Evolutionary conservation across 2,113 vertebrate species (phyloP).

Genomic region (Spea multiplicata): DNA sequence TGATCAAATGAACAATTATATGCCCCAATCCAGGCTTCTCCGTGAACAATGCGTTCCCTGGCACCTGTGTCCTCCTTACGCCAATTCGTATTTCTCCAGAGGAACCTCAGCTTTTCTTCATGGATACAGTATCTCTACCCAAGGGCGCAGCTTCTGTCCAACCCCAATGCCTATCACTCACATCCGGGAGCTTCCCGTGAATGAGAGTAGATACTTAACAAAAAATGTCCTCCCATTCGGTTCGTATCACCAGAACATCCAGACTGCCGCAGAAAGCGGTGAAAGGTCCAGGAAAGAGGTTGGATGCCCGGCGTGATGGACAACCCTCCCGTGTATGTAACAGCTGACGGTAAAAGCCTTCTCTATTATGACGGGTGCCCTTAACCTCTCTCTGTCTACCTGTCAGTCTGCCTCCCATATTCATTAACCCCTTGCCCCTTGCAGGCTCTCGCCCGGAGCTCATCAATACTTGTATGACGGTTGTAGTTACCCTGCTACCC

Average conservation of each 20-base stretch:
- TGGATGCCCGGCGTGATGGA: not conserved
- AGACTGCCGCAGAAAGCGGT: not conserved
- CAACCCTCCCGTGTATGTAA: constrained; percentile 18
- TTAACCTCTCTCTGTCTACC: constrained; percentile 26
- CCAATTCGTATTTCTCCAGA: not conserved
- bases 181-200: not conserved
- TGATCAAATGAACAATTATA: not conserved
- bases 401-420: constrained; percentile 23
- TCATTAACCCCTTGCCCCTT: constrained; percentile 31
- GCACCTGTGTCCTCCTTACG: constrained; percentile 14
- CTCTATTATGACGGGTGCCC: constrained; percentile 26
- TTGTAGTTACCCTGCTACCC: not conserved
- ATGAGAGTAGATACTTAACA: not conserved
- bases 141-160: not conserved
- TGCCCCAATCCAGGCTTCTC: not conserved
- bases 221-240: not conserved
- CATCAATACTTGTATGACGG: constrained; percentile 23
- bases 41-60: constrained; percentile 1
- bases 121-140: not conserved
- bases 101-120: not conserved
- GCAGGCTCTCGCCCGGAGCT: not conserved
- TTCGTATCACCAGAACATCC: not conserved
- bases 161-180: not conserved
- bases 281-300: not conserved
- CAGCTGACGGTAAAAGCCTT: constrained; percentile 10